Conservation (phyloP, 2,888 invertebrate species). For the Carcina quercana region DNA sequence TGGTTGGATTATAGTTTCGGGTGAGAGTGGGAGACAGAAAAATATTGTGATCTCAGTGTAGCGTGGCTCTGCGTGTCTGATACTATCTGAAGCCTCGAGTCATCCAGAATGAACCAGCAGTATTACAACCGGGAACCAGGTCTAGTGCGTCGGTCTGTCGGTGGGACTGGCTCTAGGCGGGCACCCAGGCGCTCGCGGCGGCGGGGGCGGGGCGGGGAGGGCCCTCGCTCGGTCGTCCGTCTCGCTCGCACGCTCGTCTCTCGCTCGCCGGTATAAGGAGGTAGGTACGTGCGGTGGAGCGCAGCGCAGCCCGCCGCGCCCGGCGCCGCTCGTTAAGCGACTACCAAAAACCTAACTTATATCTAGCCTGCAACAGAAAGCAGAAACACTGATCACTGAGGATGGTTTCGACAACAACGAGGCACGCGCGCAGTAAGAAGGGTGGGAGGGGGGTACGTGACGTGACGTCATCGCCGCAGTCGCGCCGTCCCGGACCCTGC, state of each 20-base stretch:
- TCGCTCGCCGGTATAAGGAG: slow-evolving; percentile 5
- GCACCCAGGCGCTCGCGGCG: background rate
- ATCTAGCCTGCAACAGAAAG: slow-evolving; percentile 72
- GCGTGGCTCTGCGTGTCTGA: no score
- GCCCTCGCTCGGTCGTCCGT: background rate
- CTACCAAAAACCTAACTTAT: slow-evolving; percentile 63
- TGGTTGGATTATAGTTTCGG: no score
- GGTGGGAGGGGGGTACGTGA: no score
- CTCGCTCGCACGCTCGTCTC: background rate
- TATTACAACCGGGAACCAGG: no score
- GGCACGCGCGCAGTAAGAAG: slow-evolving; percentile 11
- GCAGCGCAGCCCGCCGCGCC: slow-evolving; percentile 12
- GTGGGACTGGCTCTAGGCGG: no score
- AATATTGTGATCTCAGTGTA: no score
- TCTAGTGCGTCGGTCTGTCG: no score
- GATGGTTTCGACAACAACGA: slow-evolving; percentile 21
- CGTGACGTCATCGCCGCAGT: slow-evolving; percentile 12
- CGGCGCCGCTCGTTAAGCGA: slow-evolving; percentile 21
- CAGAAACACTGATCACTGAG: slow-evolving; percentile 66
- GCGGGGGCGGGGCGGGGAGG: background rate
- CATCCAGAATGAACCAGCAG: no score
- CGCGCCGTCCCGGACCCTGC: slow-evolving; percentile 14
- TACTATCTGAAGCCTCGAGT: no score
- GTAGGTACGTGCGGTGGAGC: slow-evolving; percentile 12
- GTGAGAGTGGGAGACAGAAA: no score